A percentile compares a stretch with the other conserved stretches of the same genome.
phyloP scores from a whole-genome alignment of 2,113 vertebrate species.

The Aleadryas rufinucha region DNA sequence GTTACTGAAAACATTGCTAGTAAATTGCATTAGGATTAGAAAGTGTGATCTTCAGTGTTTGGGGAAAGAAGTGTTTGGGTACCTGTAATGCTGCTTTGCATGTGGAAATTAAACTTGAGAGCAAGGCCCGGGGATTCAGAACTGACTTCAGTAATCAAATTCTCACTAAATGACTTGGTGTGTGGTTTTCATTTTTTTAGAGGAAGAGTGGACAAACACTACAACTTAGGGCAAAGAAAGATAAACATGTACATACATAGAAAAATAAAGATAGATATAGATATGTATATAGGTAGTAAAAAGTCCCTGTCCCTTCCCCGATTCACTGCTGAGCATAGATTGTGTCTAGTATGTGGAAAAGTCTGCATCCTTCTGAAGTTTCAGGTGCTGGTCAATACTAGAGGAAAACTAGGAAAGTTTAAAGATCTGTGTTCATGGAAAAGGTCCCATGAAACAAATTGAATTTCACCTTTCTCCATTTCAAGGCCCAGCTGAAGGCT shows the following conservation, averaged over 20 bases:
- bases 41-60: neutral
- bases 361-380: neutral
- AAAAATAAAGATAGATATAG: neutral
- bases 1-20: neutral
- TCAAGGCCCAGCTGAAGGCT: constrained; percentile 83
- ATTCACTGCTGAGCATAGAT: neutral
- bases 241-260: neutral
- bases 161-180: neutral
- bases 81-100: neutral
- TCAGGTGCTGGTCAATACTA: neutral
- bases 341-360: neutral
- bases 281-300: neutral
- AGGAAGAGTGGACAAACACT: neutral
- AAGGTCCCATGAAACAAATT: neutral
- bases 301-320: neutral
- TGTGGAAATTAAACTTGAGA: neutral
- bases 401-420: neutral
- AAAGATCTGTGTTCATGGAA: neutral
- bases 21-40: neutral
- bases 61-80: neutral
- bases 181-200: neutral
- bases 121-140: neutral
- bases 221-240: neutral
- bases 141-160: neutral
- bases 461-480: neutral